Evolutionary conservation across 2,797 vertebrate genomes (phyloP).

Genomic region (Propithecus deckenii): DNA sequence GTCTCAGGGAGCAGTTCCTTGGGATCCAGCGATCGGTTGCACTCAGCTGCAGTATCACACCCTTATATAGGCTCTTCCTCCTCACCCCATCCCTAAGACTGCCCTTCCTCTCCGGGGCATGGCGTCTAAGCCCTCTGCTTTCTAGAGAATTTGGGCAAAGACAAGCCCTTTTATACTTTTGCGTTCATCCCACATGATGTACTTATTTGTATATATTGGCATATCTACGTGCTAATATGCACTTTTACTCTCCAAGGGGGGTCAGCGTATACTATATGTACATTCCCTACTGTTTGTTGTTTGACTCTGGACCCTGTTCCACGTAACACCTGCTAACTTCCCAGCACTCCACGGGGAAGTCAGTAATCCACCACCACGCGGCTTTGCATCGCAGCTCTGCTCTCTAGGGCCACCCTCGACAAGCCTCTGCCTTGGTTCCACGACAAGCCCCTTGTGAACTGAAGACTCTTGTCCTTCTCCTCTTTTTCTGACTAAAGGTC

Average conservation of each 20-base stretch:
- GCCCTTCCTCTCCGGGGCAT: not conserved
- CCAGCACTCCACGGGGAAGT: accelerated
- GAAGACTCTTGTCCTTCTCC: not conserved
- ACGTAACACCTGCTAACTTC: not conserved
- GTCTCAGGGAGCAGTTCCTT: not conserved
- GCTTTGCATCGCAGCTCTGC: not conserved
- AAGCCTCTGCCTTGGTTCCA: not conserved
- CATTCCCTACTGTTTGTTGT: not conserved
- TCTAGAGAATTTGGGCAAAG: not conserved
- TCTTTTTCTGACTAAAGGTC: not conserved
- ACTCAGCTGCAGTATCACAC: not conserved
- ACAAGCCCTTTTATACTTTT: not conserved
- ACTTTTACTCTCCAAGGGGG: not conserved
- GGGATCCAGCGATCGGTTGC: not conserved
- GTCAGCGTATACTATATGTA: not conserved
- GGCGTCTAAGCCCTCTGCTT: not conserved
- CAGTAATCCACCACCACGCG: not conserved
- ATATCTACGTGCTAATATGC: not conserved
- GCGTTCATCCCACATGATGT: not conserved
- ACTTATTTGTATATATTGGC: not conserved
- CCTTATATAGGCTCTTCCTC: not conserved
- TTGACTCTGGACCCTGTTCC: not conserved
- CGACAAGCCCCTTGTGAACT: not conserved
- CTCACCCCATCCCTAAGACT: too few relatives aligned
- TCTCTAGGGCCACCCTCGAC: not conserved